A percentile compares a stretch with the other conserved stretches of the same genome.
These are phyloP conservation scores for Lepidocolaptes lacrymiger DNA, from an alignment of 2,797 vertebrate genomes.

Conservation along the genomic window DNA sequence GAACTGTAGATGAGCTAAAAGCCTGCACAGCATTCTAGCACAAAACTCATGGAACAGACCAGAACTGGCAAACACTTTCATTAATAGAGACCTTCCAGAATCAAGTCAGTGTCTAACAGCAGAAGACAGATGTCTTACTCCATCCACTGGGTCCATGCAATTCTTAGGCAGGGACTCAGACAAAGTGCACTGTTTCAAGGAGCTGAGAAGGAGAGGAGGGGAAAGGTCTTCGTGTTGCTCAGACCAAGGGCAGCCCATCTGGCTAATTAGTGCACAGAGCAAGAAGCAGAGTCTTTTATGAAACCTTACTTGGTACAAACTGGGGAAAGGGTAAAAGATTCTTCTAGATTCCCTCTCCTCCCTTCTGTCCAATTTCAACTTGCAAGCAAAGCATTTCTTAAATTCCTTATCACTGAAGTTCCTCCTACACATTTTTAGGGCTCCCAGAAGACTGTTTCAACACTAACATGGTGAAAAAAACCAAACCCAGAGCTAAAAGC, in stretches of 20 bases:
- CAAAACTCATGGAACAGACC: background rate
- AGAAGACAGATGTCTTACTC: background rate
- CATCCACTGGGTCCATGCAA: background rate
- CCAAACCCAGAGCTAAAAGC: background rate
- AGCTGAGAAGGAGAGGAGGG: background rate
- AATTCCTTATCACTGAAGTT: background rate
- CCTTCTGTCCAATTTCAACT: slow-evolving; percentile 3
- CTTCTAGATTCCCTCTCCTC: background rate
- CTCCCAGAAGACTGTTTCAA: background rate
- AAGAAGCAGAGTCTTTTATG: background rate
- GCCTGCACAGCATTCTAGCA: background rate
- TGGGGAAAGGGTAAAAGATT: background rate
- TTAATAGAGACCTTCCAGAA: background rate
- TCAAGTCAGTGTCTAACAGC: background rate
- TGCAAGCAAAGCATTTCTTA: background rate
- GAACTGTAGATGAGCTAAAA: background rate
- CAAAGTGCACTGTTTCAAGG: background rate
- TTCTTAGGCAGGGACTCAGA: background rate
- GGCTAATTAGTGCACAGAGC: background rate
- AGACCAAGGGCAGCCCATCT: background rate
- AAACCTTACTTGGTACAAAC: background rate
- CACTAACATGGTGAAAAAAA: background rate
- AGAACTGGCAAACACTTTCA: background rate
- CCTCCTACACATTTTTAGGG: slow-evolving; percentile 4
- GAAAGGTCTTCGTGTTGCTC: background rate